These are phyloP conservation scores for Campylomormyrus numenius DNA, from an alignment of 2,113 vertebrate genomes.

Conservation along the genomic window DNA sequence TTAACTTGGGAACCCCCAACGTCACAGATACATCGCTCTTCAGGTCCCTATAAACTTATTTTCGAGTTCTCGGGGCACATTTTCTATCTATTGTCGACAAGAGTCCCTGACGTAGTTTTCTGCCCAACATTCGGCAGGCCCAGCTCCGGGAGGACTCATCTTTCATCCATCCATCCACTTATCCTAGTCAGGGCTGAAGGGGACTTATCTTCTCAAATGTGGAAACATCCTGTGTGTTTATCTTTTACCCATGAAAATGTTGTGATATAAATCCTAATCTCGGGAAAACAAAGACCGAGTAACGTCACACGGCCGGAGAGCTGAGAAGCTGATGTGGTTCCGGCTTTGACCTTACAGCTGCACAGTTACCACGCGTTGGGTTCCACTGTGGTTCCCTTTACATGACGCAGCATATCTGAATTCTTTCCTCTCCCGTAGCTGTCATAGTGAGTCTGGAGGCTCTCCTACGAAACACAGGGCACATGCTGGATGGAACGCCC, in stretches of 20 bases:
- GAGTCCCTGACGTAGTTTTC: neutral
- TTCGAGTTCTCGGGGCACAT: neutral
- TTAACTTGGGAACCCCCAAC: conserved; percentile 3
- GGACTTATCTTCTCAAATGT: neutral
- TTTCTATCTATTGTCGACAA: neutral
- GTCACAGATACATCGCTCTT: neutral
- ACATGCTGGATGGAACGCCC: neutral
- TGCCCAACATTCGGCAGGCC: neutral
- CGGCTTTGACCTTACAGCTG: neutral
- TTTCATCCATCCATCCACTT: conserved; percentile 1
- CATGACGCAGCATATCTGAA: neutral
- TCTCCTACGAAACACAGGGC: neutral
- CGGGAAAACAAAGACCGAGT: neutral
- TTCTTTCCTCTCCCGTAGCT: neutral
- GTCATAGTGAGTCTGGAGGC: neutral
- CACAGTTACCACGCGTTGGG: neutral
- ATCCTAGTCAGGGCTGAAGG: neutral
- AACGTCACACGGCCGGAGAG: neutral
- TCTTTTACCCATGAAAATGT: neutral
- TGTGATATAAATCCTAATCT: neutral
- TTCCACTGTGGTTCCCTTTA: neutral
- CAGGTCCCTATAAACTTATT: conserved; percentile 3
- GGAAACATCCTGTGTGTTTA: conserved; percentile 5
- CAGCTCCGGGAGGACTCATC: neutral
- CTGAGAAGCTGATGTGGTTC: neutral